Percentiles rank a stretch among this genome's conserved stretches.
Evolutionary conservation across 2,113 vertebrate species (phyloP).

Genomic region (Campylomormyrus tamandua): DNA sequence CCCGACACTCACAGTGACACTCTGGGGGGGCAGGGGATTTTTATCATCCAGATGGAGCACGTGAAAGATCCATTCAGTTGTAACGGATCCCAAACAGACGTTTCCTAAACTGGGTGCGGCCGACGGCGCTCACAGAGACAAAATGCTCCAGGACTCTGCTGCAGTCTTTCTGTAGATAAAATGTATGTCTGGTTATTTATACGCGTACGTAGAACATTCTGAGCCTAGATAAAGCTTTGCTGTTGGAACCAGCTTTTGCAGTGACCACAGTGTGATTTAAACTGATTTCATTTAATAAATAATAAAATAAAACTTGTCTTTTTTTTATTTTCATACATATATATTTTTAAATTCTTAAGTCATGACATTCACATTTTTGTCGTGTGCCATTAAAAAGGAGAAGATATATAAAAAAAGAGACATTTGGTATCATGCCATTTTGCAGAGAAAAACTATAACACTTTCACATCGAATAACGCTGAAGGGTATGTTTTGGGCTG

Average conservation of each 20-base stretch:
- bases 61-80: not conserved
- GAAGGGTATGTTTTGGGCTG: not conserved
- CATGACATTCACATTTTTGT: slow-evolving; percentile 7
- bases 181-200: slow-evolving; percentile 12
- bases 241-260: slow-evolving; percentile 11
- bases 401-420: not conserved
- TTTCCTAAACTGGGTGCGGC: not conserved
- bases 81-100: not conserved
- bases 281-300: slow-evolving; percentile 16
- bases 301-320: slow-evolving; percentile 1
- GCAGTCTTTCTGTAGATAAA: not conserved
- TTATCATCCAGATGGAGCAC: slow-evolving; percentile 1
- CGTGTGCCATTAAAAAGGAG: not conserved
- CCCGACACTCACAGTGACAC: not conserved
- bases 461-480: not conserved
- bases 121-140: not conserved
- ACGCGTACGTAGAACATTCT: not conserved
- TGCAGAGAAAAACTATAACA: not conserved
- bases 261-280: slow-evolving; percentile 10
- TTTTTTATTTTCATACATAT: slow-evolving; percentile 12
- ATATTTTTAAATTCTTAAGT: slow-evolving; percentile 9
- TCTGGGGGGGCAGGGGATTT: not conserved
- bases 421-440: not conserved
- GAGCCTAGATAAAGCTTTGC: slow-evolving; percentile 3
- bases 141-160: not conserved